phyloP scores from a whole-genome alignment of 2,888 invertebrate genomes.

The Punctoribates punctum region DNA sequence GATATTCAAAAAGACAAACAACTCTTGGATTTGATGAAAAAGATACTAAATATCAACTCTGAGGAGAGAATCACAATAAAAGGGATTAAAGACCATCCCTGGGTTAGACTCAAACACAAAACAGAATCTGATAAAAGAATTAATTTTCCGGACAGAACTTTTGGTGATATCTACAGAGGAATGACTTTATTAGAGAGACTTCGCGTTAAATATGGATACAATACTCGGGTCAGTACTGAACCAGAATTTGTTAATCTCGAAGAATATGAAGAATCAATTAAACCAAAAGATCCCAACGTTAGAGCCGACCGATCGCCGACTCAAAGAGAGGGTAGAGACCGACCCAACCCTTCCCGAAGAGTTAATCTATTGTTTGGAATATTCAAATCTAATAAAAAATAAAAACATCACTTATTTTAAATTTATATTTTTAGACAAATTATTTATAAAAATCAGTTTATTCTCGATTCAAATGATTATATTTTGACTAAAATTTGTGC shows the following conservation, averaged over 20 bases:
- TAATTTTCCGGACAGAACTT: background rate
- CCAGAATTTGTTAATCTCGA: background rate
- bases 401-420: too few species aligned
- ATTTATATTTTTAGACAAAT: too few species aligned
- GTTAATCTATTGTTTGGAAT: too few species aligned
- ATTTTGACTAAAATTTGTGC: too few species aligned
- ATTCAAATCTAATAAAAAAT: too few species aligned
- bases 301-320: background rate
- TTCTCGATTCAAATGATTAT: too few species aligned
- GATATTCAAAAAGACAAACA: background rate
- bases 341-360: too few species aligned
- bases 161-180: constrained; percentile 21
- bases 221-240: background rate
- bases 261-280: constrained; percentile 17
- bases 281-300: background rate
- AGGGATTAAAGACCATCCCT: background rate
- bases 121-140: background rate
- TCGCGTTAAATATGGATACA: background rate
- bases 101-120: constrained; percentile 1
- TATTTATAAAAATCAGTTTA: too few species aligned
- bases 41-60: background rate
- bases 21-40: background rate
- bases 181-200: constrained; percentile 18
- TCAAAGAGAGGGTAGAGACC: background rate
- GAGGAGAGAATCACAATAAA: background rate